phyloP scores from a whole-genome alignment of 1,140 invertebrate genomes.

The Cydia amplana region DNA sequence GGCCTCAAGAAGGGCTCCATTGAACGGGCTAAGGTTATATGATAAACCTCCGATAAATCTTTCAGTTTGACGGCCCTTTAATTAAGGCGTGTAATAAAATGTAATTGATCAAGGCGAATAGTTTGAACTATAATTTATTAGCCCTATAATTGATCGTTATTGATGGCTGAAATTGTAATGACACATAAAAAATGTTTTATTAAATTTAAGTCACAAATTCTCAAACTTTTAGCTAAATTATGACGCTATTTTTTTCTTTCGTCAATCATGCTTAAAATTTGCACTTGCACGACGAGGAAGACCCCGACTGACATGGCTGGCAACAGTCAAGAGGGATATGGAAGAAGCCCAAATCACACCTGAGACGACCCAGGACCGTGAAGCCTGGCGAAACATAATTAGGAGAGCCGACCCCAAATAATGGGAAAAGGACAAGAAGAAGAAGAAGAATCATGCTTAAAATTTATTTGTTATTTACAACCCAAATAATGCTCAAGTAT shows the following conservation, averaged over 20 bases:
- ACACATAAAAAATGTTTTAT: no score
- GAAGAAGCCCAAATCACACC: no score
- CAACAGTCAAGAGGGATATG: no score
- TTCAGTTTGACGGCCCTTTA: constrained; percentile 72
- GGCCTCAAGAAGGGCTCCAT: constrained; percentile 48
- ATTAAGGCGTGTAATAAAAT: constrained; percentile 76
- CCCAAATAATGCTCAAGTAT: not conserved
- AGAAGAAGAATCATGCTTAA: no score
- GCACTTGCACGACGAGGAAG: no score
- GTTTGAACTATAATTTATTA: constrained; percentile 56
- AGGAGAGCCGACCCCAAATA: no score
- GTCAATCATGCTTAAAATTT: not conserved
- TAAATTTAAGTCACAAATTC: no score
- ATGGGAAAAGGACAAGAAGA: no score
- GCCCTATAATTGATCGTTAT: constrained; percentile 37
- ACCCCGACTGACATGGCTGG: no score
- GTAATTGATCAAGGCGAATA: constrained; percentile 74
- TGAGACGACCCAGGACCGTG: no score
- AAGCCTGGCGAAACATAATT: no score
- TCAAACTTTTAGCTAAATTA: no score
- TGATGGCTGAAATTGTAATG: not conserved
- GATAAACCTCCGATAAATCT: constrained; percentile 78
- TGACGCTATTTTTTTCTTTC: not conserved
- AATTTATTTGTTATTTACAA: not conserved
- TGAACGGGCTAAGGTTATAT: constrained; percentile 73